These are phyloP conservation scores for Spisula solida DNA, from an alignment of 2,888 invertebrate species.

Conservation along the genomic window DNA sequence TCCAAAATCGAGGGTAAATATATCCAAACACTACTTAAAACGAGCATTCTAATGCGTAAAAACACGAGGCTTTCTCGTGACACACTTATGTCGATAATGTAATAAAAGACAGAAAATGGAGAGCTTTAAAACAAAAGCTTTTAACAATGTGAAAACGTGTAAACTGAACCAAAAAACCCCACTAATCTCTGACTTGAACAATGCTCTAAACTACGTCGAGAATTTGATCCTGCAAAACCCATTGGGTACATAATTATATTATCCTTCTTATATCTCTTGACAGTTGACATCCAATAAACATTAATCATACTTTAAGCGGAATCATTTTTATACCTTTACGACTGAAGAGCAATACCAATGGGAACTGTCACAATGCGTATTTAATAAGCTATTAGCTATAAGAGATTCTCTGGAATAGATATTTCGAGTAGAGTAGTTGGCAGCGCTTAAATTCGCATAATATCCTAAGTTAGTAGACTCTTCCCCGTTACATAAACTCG, in stretches of 20 bases:
- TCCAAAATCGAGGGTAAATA: too few relatives aligned
- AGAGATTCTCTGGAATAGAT: neutral
- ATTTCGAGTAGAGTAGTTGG: neutral
- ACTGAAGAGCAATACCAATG: neutral
- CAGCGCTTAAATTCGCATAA: neutral
- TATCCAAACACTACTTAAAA: too few relatives aligned
- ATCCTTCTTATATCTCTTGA: neutral
- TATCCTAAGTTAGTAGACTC: too few relatives aligned
- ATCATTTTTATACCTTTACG: neutral
- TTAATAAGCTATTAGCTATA: neutral
- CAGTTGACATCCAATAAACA: neutral
- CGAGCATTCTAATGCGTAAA: too few relatives aligned
- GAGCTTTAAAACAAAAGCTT: too few relatives aligned
- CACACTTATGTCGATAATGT: too few relatives aligned
- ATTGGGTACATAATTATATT: neutral
- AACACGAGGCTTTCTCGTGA: too few relatives aligned
- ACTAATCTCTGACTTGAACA: too few relatives aligned
- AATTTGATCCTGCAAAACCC: neutral
- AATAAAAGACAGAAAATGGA: too few relatives aligned
- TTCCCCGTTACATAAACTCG: too few relatives aligned
- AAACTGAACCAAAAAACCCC: too few relatives aligned
- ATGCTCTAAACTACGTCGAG: neutral
- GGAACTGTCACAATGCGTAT: neutral
- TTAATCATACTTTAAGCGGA: neutral
- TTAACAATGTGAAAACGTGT: too few relatives aligned